Evolutionary conservation across 2,888 invertebrate genomes (phyloP).

Genomic region (Brachypalpus laphriformis): DNA sequence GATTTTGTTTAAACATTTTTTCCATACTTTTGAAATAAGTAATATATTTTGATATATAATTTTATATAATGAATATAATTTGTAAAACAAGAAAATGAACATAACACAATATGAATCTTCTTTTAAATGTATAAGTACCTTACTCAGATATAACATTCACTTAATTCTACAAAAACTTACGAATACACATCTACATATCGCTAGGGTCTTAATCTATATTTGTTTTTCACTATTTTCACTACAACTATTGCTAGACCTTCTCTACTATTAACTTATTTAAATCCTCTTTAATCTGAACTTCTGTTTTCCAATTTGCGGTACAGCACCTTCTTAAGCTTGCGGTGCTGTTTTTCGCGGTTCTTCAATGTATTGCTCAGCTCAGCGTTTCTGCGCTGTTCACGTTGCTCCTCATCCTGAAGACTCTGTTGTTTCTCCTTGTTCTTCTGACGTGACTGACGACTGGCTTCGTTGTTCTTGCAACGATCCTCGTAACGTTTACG

Average conservation of each 20-base stretch:
- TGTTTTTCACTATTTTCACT: background rate
- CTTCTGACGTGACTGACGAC: constrained; percentile 80
- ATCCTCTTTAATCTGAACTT: background rate
- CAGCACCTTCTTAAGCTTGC: constrained; percentile 16
- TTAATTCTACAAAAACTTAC: constrained; percentile 49
- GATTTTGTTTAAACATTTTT: constrained; percentile 25
- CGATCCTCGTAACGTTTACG: constrained; percentile 78
- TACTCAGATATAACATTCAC: constrained; percentile 47
- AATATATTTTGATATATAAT: constrained; percentile 10
- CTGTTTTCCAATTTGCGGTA: background rate
- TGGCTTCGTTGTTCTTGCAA: constrained; percentile 81
- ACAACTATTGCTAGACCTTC: background rate
- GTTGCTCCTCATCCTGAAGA: constrained; percentile 75
- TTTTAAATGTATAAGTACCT: constrained; percentile 42
- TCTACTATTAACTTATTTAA: background rate
- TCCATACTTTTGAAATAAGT: constrained; percentile 39
- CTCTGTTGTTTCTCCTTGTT: constrained; percentile 79
- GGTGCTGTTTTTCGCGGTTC: constrained; percentile 15
- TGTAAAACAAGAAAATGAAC: constrained; percentile 11
- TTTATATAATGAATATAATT: constrained; percentile 5
- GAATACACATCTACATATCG: constrained; percentile 14
- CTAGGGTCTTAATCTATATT: constrained; percentile 25
- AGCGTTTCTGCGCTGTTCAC: constrained; percentile 48
- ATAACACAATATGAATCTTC: constrained; percentile 50
- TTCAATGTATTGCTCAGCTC: constrained; percentile 17